A percentile compares a stretch with the other conserved stretches of the same genome.
Conservation (phyloP, 2,888 invertebrate genomes). For the Caenorhabditis becei region DNA sequence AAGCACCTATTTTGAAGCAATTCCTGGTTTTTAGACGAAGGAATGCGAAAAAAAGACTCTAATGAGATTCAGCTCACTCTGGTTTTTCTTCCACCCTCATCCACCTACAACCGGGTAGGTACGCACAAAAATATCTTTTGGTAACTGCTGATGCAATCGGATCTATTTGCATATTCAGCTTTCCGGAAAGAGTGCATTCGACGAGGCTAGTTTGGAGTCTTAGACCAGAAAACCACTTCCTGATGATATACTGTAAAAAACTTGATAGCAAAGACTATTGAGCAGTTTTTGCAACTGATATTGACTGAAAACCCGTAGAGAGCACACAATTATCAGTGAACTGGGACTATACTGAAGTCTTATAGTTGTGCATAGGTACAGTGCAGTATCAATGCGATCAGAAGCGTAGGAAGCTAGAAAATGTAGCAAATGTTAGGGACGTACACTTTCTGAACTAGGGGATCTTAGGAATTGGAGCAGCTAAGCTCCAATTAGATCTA, state of each 20-base stretch:
- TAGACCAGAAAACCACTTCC: not conserved
- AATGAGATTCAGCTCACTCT: slow-evolving; percentile 37
- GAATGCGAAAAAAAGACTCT: slow-evolving; percentile 6
- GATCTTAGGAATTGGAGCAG: too few species aligned
- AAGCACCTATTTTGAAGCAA: slow-evolving; percentile 17
- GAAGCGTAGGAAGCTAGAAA: not conserved
- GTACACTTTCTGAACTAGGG: slow-evolving; percentile 2
- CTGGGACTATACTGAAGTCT: slow-evolving; percentile 16
- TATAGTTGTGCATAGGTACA: not conserved
- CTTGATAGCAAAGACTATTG: slow-evolving; percentile 7
- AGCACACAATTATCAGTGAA: not conserved
- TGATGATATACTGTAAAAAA: not conserved
- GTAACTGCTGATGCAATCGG: slow-evolving; percentile 43
- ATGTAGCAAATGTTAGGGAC: not conserved
- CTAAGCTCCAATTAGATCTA: slow-evolving; percentile 22
- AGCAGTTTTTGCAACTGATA: slow-evolving; percentile 14
- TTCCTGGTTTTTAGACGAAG: not conserved
- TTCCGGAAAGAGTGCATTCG: slow-evolving; percentile 13
- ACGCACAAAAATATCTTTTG: slow-evolving; percentile 10
- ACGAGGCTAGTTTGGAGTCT: slow-evolving; percentile 3
- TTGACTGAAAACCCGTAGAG: not conserved
- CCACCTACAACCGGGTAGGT: slow-evolving; percentile 41
- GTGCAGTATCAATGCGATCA: slow-evolving; percentile 22
- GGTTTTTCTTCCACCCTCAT: slow-evolving; percentile 30
- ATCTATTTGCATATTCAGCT: slow-evolving; percentile 43